Base-by-base conservation (phyloP, 2,113 vertebrate species). In the Tachysurus vachellii region DNA sequence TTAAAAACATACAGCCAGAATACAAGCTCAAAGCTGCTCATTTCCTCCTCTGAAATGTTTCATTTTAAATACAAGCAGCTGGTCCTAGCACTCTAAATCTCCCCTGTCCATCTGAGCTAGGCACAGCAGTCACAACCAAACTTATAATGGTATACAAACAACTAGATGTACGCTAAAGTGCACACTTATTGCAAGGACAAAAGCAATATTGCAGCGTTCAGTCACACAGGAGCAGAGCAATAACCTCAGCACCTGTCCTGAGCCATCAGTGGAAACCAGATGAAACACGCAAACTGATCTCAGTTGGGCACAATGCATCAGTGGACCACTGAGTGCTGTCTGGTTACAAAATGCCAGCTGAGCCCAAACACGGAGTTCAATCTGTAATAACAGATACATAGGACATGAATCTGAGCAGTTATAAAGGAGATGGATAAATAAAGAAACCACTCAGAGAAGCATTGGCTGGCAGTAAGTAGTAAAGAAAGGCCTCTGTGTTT, bases 181-280 rank as follows among this genome's bases (percentile, higher is more conserved):
- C 44, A 31, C 42, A 11, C 75, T 57, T 66, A 85, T 50, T 44
- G 61, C 31, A 42, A 59, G 44, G 62, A 84, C 68, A 14, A 68
- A 56, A 85, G 83, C 83, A 85, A 80, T 83, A 86, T 88, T n/a
- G 47, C 44, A 85, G 59, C 1, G 5, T 21, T 68, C 73, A 80
- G 59, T 42, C 84, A 80, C 86, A 83, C 26, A 86, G 89, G 71
- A 80, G 77, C 86, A 88, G 75, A 62, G 88, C 88, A 87, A 85
- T 87, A 87, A 89, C 79, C 70, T 50, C 47, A 66, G 84, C 76
- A 70, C 57, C 77, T 50, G 85, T 89, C 76, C 76, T 11, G 10
- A 56, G 28, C 85, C 59, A 19, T 79, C 57, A 64, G 44, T 70
- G 47, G n/a, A 61, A 61, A 81, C 79, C 79, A 61, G 31, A 77